These are phyloP conservation scores for Phylloscopus trochiloides DNA, from an alignment of 2,113 vertebrate genomes.

Conservation along the genomic window DNA sequence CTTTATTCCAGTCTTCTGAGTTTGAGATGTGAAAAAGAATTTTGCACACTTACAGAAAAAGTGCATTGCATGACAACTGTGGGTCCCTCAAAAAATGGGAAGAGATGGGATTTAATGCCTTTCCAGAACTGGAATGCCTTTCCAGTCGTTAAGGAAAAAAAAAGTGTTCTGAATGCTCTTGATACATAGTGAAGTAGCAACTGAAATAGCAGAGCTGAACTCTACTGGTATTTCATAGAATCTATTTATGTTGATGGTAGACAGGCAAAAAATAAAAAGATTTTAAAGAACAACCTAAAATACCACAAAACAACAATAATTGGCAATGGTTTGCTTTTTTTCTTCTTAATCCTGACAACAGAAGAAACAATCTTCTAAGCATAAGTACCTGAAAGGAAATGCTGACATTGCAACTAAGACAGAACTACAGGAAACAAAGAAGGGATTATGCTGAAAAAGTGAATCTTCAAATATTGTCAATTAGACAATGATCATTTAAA, in stretches of 20 bases:
- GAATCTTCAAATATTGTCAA: not conserved
- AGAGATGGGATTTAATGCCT: not conserved
- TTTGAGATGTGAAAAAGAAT: not conserved
- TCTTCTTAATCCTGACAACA: not conserved
- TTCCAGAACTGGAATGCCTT: not conserved
- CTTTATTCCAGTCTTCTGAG: not conserved
- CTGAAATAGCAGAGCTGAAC: not conserved
- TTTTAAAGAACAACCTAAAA: not conserved
- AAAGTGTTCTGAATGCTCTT: not conserved
- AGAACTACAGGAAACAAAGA: not conserved
- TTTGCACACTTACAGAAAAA: not conserved
- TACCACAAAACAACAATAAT: not conserved
- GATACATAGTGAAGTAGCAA: not conserved
- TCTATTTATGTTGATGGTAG: not conserved
- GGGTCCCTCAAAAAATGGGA: not conserved
- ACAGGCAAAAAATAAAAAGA: not conserved
- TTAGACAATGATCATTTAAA: not conserved
- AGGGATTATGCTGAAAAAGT: not conserved
- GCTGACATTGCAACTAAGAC: not conserved
- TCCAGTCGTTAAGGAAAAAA: not conserved
- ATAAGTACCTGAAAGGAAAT: not conserved
- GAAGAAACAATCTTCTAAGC: not conserved
- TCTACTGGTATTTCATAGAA: not conserved
- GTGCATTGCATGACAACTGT: not conserved
- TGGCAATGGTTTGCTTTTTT: not conserved